These are phyloP conservation scores for Platypus cylindrus DNA, from an alignment of 2,888 invertebrate genomes.

Conservation along the genomic window DNA sequence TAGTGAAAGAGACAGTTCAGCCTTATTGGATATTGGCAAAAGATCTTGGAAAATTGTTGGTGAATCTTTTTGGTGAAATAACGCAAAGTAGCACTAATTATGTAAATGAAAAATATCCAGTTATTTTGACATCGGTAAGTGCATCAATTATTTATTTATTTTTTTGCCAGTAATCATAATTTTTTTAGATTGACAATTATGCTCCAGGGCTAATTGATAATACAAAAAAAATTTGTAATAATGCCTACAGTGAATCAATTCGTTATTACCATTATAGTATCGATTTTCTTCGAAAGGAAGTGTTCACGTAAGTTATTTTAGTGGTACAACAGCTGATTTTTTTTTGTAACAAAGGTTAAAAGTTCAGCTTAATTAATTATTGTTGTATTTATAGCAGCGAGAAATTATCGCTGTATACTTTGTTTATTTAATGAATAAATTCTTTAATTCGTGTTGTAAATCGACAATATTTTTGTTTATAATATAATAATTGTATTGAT, in stretches of 20 bases:
- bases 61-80: constrained; percentile 34
- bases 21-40: constrained; percentile 50
- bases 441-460: too few relatives aligned
- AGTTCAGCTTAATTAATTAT: background rate
- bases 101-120: constrained; percentile 33
- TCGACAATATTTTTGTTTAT: too few relatives aligned
- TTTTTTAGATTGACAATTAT: constrained; percentile 51
- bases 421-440: too few relatives aligned
- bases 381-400: too few relatives aligned
- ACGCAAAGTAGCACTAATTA: constrained; percentile 19
- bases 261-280: constrained; percentile 42
- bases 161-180: constrained; percentile 5
- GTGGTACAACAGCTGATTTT: background rate
- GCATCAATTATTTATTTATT: constrained; percentile 2
- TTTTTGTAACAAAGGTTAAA: background rate
- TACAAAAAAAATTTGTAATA: constrained; percentile 38
- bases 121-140: constrained; percentile 42
- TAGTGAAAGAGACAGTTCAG: constrained; percentile 40
- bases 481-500: too few relatives aligned
- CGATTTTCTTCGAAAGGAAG: constrained; percentile 57
- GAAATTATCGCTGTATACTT: too few relatives aligned
- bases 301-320: constrained; percentile 58
- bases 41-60: constrained; percentile 43
- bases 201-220: constrained; percentile 57
- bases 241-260: constrained; percentile 38